Evolutionary conservation across 2,888 invertebrate genomes (phyloP), one percentile per base, ranked within the genome.

Genomic region (Temnothorax ravouxi): DNA sequence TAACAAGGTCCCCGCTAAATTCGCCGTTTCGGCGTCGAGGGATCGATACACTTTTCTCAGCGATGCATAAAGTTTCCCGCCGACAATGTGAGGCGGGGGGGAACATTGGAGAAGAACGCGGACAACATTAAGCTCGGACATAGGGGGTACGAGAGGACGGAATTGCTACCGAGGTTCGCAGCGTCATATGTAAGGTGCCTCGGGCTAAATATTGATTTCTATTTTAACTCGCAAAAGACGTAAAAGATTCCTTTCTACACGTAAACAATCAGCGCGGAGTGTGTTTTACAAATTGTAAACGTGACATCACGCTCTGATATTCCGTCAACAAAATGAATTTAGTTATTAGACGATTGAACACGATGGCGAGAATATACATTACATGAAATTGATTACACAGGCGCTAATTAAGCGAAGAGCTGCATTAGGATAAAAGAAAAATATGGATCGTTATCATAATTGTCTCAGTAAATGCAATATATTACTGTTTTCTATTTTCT

Each of bases 21-120:
- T 79, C 56, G 59, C 44, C 71, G 25, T 77, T 77, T 56, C 25
- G n/a, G n/a, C 9, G 15, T 44, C 71, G 15, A 4, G 4, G 2
- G 47, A 79, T 79, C 79, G 79, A 80, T 80, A 72, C 21, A 44
- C 34, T 59, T 71, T 71, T 71, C 79, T 41, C 15, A 54, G 21
- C 21, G 29, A 71, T 72, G 79, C 72, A 72, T 72, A 54, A 80
- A 80, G 72, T 72, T 80, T 50, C 18, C 25, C 18, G 54, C 47
- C n/a, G 25, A 13, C 44, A 9, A 29, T n/a, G 69, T n/a, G 41
- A 5, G n/a, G 34, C 21, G 47, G 64, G 47, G 64, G 41, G n/a
- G 6, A 0, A 71, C 25, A 38, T 80, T 72, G 25, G 25, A 44
- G 47, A 47, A 13, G 25, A 80, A 80, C 47, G 47, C 47, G 47